phyloP scores from a whole-genome alignment of 2,113 vertebrate species.

The Gavia stellata region DNA sequence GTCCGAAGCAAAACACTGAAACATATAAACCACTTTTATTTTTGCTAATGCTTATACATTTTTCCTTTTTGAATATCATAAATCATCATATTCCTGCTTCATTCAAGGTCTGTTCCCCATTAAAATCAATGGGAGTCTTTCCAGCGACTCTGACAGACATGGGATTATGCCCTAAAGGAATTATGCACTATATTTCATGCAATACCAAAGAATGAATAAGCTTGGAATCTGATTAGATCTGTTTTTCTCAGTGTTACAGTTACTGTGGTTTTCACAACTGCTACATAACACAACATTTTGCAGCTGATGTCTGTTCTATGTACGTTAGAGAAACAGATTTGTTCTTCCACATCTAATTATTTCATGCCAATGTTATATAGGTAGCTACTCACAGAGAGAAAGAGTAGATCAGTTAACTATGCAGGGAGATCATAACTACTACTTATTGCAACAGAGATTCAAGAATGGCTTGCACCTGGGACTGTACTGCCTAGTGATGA shows the following conservation, averaged over 20 bases:
- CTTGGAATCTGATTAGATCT: not conserved
- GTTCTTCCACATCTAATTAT: not conserved
- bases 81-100: not conserved
- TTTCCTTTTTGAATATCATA: not conserved
- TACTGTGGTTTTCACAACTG: not conserved
- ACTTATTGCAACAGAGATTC: not conserved
- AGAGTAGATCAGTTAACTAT: not conserved
- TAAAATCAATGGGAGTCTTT: not conserved
- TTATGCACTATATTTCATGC: not conserved
- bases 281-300: not conserved
- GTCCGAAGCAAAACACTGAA: not conserved
- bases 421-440: not conserved
- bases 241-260: not conserved
- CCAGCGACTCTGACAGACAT: not conserved
- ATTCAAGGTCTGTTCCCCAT: not conserved
- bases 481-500: not conserved
- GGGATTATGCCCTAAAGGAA: not conserved
- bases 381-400: not conserved
- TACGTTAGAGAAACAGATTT: not conserved
- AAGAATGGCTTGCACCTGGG: not conserved
- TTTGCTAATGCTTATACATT: not conserved
- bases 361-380: not conserved
- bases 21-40: not conserved
- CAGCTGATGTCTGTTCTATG: not conserved
- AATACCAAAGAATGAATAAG: not conserved